phyloP scores from a whole-genome alignment of 2,113 vertebrate genomes.

The Hippocampus guttulatus region DNA sequence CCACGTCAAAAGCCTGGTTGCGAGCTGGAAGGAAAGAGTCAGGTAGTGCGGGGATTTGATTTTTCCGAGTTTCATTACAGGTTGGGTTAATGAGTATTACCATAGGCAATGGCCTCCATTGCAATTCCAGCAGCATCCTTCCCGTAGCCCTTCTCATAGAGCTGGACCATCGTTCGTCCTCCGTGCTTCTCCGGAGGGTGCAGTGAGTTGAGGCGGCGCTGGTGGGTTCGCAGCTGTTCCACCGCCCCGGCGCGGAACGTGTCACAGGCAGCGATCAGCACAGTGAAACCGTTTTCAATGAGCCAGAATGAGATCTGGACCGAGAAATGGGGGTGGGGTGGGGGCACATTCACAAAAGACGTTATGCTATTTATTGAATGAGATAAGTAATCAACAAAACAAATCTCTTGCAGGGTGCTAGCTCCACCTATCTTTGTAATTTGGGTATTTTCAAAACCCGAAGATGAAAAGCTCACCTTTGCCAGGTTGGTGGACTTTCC shows the following conservation, averaged over 20 bases:
- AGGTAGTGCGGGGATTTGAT: background rate
- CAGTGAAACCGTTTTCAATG: slow-evolving; percentile 91
- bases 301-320: slow-evolving; percentile 94
- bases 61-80: background rate
- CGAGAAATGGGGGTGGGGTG: background rate
- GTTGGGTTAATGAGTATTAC: slow-evolving; percentile 56
- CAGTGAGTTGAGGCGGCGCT: slow-evolving; percentile 85
- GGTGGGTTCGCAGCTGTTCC: slow-evolving; percentile 95
- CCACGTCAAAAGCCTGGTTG: slow-evolving; percentile 92
- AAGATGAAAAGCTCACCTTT: slow-evolving; percentile 72
- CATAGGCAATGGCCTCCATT: slow-evolving; percentile 95
- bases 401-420: too few relatives aligned
- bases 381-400: too few relatives aligned
- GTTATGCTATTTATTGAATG: too few relatives aligned
- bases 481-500: slow-evolving; percentile 97
- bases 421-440: background rate
- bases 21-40: slow-evolving; percentile 72
- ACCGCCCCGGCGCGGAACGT: slow-evolving; percentile 94
- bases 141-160: slow-evolving; percentile 97
- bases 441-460: background rate
- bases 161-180: slow-evolving; percentile 82
- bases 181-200: slow-evolving; percentile 83
- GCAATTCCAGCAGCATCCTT: slow-evolving; percentile 96
- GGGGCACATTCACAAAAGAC: too few relatives aligned
- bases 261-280: slow-evolving; percentile 95